These are phyloP conservation scores for Neocrepidodera transversa DNA, from an alignment of 2,888 invertebrate species.

Conservation along the genomic window DNA sequence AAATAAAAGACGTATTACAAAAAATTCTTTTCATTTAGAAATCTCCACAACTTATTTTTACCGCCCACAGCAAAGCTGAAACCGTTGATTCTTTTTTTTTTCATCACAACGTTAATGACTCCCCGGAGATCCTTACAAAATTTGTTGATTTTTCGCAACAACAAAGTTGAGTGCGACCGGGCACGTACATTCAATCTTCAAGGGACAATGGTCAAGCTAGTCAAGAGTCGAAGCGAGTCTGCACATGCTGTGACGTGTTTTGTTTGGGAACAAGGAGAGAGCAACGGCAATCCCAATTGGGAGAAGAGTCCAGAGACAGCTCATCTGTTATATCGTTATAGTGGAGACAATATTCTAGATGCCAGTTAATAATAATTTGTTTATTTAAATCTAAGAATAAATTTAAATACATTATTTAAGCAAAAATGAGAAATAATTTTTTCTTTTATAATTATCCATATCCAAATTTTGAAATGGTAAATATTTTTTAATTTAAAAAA, in stretches of 20 bases:
- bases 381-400: no score
- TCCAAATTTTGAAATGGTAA: no score
- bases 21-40: no score
- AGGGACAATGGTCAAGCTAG: conserved; percentile 30
- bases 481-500: no score
- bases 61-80: background rate
- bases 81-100: conserved; percentile 14
- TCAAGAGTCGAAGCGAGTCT: conserved; percentile 13
- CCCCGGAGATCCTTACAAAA: conserved; percentile 15
- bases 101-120: conserved; percentile 27
- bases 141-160: conserved; percentile 31
- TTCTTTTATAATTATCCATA: no score
- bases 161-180: conserved; percentile 18
- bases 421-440: no score
- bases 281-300: conserved; percentile 15
- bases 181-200: conserved; percentile 31
- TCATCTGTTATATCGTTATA: conserved; percentile 23
- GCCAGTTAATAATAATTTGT: background rate
- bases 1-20: no score
- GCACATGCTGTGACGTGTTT: conserved; percentile 26
- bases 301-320: conserved; percentile 23
- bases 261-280: conserved; percentile 23
- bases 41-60: no score
- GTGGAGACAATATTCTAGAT: background rate
- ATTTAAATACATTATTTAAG: no score